These are phyloP conservation scores for Biston stratarius DNA, from an alignment of 2,888 invertebrate genomes.

Conservation along the genomic window DNA sequence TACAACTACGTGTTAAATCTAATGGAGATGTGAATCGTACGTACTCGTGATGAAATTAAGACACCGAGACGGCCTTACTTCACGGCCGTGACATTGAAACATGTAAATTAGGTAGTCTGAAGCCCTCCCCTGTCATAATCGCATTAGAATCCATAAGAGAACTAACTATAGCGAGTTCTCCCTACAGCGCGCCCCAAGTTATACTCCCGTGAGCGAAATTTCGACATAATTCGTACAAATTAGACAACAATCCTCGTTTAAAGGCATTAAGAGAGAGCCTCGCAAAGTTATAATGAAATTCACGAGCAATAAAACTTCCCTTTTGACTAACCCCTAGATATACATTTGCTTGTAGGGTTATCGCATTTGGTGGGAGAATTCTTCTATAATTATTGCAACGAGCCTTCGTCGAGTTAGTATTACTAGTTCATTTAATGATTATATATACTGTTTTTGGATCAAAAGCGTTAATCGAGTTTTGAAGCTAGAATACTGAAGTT, in stretches of 20 bases:
- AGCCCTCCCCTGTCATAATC: conserved; percentile 32
- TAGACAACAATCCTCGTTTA: conserved; percentile 83
- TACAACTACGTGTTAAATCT: too few species aligned
- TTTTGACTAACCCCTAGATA: conserved; percentile 82
- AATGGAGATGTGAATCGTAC: neutral
- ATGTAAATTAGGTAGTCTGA: conserved; percentile 10
- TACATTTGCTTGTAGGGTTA: conserved; percentile 76
- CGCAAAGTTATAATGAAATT: conserved; percentile 85
- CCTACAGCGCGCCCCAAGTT: conserved; percentile 45
- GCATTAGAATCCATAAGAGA: conserved; percentile 44
- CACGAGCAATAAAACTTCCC: conserved; percentile 85
- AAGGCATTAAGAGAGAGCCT: conserved; percentile 77
- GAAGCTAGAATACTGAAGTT: neutral
- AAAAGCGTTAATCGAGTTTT: neutral
- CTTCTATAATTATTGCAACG: conserved; percentile 32
- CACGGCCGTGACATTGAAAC: conserved; percentile 13
- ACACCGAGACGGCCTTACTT: conserved; percentile 2
- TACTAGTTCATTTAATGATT: conserved; percentile 4
- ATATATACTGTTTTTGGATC: neutral
- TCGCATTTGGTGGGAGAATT: conserved; percentile 38
- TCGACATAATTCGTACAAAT: conserved; percentile 79
- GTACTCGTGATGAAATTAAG: neutral
- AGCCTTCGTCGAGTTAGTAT: conserved; percentile 19
- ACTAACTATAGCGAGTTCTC: conserved; percentile 43
- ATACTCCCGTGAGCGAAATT: conserved; percentile 61